These are phyloP conservation scores for Embiotoca jacksoni DNA, from an alignment of 2,113 vertebrate species.

Conservation along the genomic window DNA sequence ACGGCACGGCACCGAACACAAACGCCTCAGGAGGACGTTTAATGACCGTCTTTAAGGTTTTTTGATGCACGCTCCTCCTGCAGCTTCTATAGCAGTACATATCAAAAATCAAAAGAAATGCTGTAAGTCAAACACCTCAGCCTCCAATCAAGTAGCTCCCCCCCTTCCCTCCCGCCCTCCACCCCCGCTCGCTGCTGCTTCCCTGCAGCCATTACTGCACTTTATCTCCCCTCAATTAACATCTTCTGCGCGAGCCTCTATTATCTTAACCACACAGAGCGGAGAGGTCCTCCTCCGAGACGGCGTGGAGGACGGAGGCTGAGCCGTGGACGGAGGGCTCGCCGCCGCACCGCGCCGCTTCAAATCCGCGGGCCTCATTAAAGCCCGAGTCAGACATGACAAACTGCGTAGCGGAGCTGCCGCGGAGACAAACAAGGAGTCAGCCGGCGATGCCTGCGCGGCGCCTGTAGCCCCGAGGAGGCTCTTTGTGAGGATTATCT, in stretches of 20 bases:
- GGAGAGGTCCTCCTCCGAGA: conserved; percentile 72
- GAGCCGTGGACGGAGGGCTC: conserved; percentile 70
- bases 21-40: conserved; percentile 48
- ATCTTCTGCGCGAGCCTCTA: conserved; percentile 72
- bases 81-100: conserved; percentile 25
- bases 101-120: conserved; percentile 49
- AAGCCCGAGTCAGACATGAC: conserved; percentile 74
- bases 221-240: conserved; percentile 83
- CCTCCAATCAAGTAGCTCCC: conserved; percentile 76
- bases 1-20: conserved; percentile 13
- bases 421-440: conserved; percentile 57
- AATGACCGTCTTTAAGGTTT: conserved; percentile 38
- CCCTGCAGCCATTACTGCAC: conserved; percentile 72
- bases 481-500: conserved; percentile 77
- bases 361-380: conserved; percentile 73
- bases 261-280: conserved; percentile 79
- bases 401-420: conserved; percentile 68
- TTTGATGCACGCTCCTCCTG: conserved; percentile 5
- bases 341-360: conserved; percentile 51
- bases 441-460: conserved; percentile 38
- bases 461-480: conserved; percentile 59
- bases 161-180: conserved; percentile 40
- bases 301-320: conserved; percentile 60
- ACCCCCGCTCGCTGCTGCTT: conserved; percentile 65
- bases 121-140: conserved; percentile 72